Evolutionary conservation across 2,113 vertebrate species (phyloP), one percentile per base, ranked within the genome.

Genomic region (Regulus satrapa): DNA sequence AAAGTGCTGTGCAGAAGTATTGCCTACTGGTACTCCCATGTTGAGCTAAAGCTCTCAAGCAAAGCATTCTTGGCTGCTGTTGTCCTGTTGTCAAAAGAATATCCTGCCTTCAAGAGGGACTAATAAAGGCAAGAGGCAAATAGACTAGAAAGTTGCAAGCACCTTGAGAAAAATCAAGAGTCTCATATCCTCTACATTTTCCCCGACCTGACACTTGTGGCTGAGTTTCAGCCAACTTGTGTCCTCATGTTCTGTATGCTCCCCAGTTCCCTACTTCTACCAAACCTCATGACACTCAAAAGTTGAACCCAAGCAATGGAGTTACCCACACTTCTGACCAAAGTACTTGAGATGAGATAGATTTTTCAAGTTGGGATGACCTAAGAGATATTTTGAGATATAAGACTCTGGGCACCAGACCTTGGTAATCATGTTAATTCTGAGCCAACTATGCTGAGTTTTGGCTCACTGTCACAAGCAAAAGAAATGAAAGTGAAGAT

Each of bases 251-350:
- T 34, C 10, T 2, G 4, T 36, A 46, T 58, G 21, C 10, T 90
- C 6, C 28, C 31, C 18, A 51, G 29, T 34, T 5, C 12, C 6
- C 23, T 49, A 23, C 26, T 69, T 87, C 49, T 18, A 55, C 28
- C 19, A 21, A 59, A 76, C 11, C 1, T 0, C 6, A 34, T 6
- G 21, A 34, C 19, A 76, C 43, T 38, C 32, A 64, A 32, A 36
- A 64, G 20, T 0, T 64, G 45, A 84, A 55, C 9, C 4, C 4
- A 26, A 43, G 9, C 0, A 0, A 31, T 43, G 31, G 43, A 87
- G 18, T 51, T 46, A 55, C 9, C 10, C 15, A 29, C 3, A 38
- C 8, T 61, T 89, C 38, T 38, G 10, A 61, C 28, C 18, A 45
- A 56, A 40, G 20, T 32, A 73, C 26, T 46, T 31, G 36, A 87